Evolutionary conservation across 2,113 vertebrate genomes (phyloP).

Genomic region (Eulemur rufifrons): DNA sequence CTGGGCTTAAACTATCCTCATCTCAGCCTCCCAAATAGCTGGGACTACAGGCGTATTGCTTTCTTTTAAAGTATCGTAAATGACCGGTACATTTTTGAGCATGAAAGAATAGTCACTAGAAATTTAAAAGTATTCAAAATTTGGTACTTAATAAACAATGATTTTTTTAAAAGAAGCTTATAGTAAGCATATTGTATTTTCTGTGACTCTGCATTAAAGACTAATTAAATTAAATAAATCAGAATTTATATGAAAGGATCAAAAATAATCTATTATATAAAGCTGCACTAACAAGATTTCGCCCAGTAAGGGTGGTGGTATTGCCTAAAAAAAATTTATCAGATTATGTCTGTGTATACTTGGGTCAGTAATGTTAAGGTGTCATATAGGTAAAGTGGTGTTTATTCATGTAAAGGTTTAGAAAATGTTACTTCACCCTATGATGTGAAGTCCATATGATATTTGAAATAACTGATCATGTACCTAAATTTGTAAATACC

Average conservation of each 20-base stretch:
- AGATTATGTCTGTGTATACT: background rate
- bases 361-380: background rate
- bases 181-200: constrained; percentile 25
- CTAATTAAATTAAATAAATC: constrained; percentile 18
- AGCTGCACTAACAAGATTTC: background rate
- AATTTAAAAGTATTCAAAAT: constrained; percentile 22
- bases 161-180: background rate
- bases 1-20: background rate
- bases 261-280: background rate
- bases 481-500: constrained; percentile 39
- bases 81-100: constrained; percentile 7
- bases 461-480: background rate
- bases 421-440: background rate
- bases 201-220: background rate
- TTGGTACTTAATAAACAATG: constrained; percentile 5
- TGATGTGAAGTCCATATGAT: background rate
- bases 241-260: background rate
- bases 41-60: background rate
- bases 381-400: background rate
- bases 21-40: background rate
- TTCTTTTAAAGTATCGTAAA: background rate
- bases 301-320: background rate
- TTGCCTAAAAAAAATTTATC: constrained; percentile 2
- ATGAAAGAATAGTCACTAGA: constrained; percentile 2
- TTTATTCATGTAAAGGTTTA: constrained; percentile 26